A percentile compares a stretch with the other conserved stretches of the same genome.
These are phyloP conservation scores for Phymastichus coffea DNA, from an alignment of 1,140 invertebrate genomes.

Conservation along the genomic window DNA sequence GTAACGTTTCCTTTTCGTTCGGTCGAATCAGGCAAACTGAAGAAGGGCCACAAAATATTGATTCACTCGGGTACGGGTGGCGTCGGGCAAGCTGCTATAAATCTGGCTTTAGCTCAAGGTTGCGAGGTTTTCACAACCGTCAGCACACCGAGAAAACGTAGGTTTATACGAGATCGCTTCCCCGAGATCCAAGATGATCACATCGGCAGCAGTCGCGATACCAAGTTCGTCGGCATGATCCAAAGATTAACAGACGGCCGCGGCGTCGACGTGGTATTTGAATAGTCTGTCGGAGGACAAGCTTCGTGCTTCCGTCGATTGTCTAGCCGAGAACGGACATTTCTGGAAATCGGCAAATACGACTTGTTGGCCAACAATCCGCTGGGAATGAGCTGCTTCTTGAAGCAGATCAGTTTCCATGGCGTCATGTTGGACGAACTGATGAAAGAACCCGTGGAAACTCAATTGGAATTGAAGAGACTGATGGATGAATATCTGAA, in stretches of 20 bases:
- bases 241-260: conserved; percentile 60
- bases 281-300: conserved; percentile 80
- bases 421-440: conserved; percentile 73
- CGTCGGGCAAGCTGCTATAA: conserved; percentile 79
- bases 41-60: conserved; percentile 64
- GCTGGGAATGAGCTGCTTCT: conserved; percentile 71
- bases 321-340: conserved; percentile 66
- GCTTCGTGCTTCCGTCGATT: conserved; percentile 74
- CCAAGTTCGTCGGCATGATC: conserved; percentile 70
- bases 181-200: conserved; percentile 66
- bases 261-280: conserved; percentile 75
- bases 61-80: conserved; percentile 77
- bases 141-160: conserved; percentile 68
- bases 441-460: not conserved
- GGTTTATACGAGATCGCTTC: conserved; percentile 67
- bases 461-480: not conserved
- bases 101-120: conserved; percentile 63
- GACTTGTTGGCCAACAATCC: conserved; percentile 65
- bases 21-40: conserved; percentile 51
- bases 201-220: conserved; percentile 72
- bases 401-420: conserved; percentile 76
- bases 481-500: not conserved
- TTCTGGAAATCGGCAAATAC: conserved; percentile 79
- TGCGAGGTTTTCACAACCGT: conserved; percentile 73
- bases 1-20: not conserved